Evolutionary conservation across 2,888 invertebrate species (phyloP).

Genomic region (Polymixis flavicincta): DNA sequence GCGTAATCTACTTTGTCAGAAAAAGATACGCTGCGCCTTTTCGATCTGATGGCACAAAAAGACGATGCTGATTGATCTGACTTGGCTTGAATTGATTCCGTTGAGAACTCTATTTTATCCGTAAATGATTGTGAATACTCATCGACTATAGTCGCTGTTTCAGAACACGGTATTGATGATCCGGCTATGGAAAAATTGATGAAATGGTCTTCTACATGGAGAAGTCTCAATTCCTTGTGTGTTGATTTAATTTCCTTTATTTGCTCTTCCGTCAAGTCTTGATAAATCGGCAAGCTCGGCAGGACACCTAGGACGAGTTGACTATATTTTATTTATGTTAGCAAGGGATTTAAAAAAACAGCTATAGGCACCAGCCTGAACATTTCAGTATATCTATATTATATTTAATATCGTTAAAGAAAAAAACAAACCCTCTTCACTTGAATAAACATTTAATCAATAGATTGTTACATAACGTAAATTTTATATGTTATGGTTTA

Average conservation of each 20-base stretch:
- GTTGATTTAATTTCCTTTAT: slow-evolving; percentile 65
- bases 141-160: slow-evolving; percentile 55
- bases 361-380: slow-evolving; percentile 40
- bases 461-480: slow-evolving; percentile 42
- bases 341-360: slow-evolving; percentile 33
- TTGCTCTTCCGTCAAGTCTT: slow-evolving; percentile 77
- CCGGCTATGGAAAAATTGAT: slow-evolving; percentile 45
- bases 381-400: slow-evolving; percentile 34
- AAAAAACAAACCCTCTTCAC: slow-evolving; percentile 41
- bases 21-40: slow-evolving; percentile 70
- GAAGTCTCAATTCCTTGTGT: slow-evolving; percentile 56
- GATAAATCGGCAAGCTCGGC: slow-evolving; percentile 77
- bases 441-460: slow-evolving; percentile 62
- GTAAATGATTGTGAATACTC: slow-evolving; percentile 59
- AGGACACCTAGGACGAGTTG: slow-evolving; percentile 84
- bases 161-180: slow-evolving; percentile 52
- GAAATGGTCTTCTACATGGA: slow-evolving; percentile 54
- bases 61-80: slow-evolving; percentile 62
- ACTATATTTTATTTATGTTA: slow-evolving; percentile 73
- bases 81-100: slow-evolving; percentile 41
- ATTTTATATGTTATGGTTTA: slow-evolving; percentile 42
- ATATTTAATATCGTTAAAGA: slow-evolving; percentile 38
- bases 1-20: slow-evolving; percentile 66
- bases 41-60: slow-evolving; percentile 64
- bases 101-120: slow-evolving; percentile 54